phyloP scores from a whole-genome alignment of 2,113 vertebrate genomes.

The Phylloscopus trochiloides region DNA sequence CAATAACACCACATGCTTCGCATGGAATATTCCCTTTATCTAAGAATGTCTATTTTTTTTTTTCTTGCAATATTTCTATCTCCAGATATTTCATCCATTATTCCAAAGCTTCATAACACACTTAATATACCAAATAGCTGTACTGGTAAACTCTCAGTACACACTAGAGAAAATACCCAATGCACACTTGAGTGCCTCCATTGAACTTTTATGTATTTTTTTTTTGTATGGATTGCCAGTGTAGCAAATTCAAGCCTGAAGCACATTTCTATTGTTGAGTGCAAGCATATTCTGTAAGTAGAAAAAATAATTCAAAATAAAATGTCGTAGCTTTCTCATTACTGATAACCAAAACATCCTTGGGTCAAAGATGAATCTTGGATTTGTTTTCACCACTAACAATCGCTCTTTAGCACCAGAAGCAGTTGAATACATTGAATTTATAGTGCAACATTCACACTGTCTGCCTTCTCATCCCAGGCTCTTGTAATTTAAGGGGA shows the following conservation, averaged over 20 bases:
- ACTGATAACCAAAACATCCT: conserved; percentile 5
- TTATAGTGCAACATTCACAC: conserved; percentile 43
- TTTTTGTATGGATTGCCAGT: not conserved
- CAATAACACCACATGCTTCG: not conserved
- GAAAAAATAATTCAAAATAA: conserved; percentile 12
- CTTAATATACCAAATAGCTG: not conserved
- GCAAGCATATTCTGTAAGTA: not conserved
- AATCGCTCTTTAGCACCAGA: conserved; percentile 40
- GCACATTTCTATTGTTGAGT: conserved; percentile 4
- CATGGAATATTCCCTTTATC: not conserved
- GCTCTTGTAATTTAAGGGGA: conserved; percentile 70
- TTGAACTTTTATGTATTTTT: conserved; percentile 17
- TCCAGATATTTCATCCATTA: not conserved
- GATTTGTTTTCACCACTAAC: not conserved
- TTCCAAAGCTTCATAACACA: not conserved
- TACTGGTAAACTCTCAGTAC: not conserved
- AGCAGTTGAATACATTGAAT: conserved; percentile 68
- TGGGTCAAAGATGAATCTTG: not conserved
- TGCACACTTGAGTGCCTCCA: not conserved
- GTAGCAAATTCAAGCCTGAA: conserved; percentile 27
- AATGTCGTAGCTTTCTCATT: not conserved
- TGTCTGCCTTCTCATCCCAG: conserved; percentile 56
- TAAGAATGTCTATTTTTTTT: not conserved
- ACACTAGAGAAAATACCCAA: conserved; percentile 1
- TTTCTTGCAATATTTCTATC: not conserved